Conservation (phyloP, 64 coral and sea anemone genomes). For the Exaiptasia diaphana region DNA sequence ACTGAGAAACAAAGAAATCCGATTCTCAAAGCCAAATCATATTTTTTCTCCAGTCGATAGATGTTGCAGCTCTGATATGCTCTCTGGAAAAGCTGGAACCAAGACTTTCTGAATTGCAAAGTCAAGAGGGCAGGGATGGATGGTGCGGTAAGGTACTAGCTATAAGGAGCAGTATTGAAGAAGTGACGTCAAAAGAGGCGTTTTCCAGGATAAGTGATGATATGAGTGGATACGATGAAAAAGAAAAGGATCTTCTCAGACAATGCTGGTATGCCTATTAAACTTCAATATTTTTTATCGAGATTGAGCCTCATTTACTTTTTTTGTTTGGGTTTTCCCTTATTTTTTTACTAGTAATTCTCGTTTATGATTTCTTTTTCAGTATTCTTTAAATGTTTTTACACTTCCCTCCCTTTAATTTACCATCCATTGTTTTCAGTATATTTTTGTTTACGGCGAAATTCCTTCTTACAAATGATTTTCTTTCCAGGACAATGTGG, state of each 20-base stretch:
- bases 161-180: slow-evolving; percentile 51
- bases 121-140: not conserved
- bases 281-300: no score
- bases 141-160: slow-evolving; percentile 56
- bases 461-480: no score
- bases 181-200: slow-evolving; percentile 34
- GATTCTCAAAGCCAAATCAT: no score
- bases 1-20: no score
- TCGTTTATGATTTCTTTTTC: no score
- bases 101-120: not conserved
- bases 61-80: slow-evolving; percentile 31
- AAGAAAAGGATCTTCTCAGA: not conserved
- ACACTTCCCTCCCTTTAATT: no score
- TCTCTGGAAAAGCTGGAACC: slow-evolving; percentile 25
- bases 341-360: no score
- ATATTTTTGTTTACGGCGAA: no score
- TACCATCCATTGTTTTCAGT: no score
- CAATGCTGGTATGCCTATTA: slow-evolving; percentile 22
- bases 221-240: slow-evolving; percentile 17
- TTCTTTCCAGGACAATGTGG: slow-evolving; percentile 1
- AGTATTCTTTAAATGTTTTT: no score
- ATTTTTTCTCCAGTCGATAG: slow-evolving; percentile 24
- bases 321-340: no score
- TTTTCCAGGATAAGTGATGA: not conserved
- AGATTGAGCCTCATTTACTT: no score